These are phyloP conservation scores for Vultur gryphus DNA, from an alignment of 2,797 vertebrate genomes.

Conservation along the genomic window DNA sequence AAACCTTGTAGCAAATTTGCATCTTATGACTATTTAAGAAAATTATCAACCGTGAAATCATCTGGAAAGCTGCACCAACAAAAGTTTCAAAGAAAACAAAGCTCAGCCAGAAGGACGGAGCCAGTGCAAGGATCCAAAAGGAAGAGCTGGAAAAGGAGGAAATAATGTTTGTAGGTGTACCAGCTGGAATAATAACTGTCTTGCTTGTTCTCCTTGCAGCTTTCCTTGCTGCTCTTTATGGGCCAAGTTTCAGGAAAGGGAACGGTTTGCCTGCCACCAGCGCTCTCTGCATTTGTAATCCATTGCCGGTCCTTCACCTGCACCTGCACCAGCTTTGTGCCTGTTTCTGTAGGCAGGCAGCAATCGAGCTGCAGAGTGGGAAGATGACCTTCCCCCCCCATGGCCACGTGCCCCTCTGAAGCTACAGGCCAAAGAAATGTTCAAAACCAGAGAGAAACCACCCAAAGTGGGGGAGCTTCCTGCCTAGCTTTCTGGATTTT, in stretches of 20 bases:
- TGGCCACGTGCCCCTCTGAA: background rate
- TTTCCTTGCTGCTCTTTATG: background rate
- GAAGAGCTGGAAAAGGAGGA: constrained; percentile 9
- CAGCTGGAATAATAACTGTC: background rate
- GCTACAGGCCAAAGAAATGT: background rate
- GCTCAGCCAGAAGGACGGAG: background rate
- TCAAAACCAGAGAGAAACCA: background rate
- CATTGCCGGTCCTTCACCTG: background rate
- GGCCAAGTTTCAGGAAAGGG: background rate
- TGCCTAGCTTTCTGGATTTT: background rate
- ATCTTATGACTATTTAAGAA: background rate
- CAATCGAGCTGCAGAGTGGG: background rate
- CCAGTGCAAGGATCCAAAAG: background rate
- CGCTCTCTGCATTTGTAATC: background rate
- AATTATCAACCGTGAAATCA: background rate
- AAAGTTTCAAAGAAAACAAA: constrained; percentile 31
- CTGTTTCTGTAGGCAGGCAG: background rate
- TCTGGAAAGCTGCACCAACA: constrained; percentile 10
- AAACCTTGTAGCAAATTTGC: background rate
- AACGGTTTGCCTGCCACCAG: background rate
- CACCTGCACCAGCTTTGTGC: background rate
- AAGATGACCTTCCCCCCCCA: background rate
- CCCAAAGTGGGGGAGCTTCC: background rate
- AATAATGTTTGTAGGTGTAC: background rate
- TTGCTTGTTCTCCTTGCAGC: background rate